These are phyloP conservation scores for Motacilla alba DNA, from an alignment of 2,113 vertebrate species.

Conservation along the genomic window DNA sequence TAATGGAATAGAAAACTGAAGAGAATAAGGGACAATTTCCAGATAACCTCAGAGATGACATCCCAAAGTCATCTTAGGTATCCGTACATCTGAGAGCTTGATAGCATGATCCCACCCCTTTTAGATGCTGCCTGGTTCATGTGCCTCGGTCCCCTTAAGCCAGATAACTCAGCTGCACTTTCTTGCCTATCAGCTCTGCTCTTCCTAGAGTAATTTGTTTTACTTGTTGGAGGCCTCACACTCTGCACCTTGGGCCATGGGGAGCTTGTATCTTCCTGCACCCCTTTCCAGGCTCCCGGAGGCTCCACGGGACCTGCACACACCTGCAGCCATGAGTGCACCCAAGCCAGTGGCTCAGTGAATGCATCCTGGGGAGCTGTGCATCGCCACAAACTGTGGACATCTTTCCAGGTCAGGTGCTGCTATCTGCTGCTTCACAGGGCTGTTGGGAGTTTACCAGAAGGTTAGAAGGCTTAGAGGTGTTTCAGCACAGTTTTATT, in stretches of 20 bases:
- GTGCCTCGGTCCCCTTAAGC: not conserved
- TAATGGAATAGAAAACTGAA: not conserved
- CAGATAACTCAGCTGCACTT: not conserved
- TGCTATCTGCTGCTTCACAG: not conserved
- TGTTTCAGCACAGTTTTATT: not conserved
- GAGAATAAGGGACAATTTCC: not conserved
- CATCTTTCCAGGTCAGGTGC: not conserved
- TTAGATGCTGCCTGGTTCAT: not conserved
- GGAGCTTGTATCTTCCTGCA: not conserved
- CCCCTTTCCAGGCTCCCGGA: not conserved
- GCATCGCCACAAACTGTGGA: not conserved
- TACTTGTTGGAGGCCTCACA: not conserved
- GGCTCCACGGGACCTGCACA: not conserved
- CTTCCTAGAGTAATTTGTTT: not conserved
- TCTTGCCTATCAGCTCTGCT: not conserved
- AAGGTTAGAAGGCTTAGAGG: not conserved
- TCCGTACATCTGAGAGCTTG: not conserved
- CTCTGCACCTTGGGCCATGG: fast-evolving
- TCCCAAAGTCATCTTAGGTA: not conserved
- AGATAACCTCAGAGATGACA: not conserved
- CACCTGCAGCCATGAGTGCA: not conserved
- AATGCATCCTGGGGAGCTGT: not conserved
- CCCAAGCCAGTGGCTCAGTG: not conserved
- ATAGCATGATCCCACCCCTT: not conserved
- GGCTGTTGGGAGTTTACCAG: not conserved